These are phyloP conservation scores for Glaucidium brasilianum DNA, from an alignment of 2,113 vertebrate genomes.

Conservation along the genomic window DNA sequence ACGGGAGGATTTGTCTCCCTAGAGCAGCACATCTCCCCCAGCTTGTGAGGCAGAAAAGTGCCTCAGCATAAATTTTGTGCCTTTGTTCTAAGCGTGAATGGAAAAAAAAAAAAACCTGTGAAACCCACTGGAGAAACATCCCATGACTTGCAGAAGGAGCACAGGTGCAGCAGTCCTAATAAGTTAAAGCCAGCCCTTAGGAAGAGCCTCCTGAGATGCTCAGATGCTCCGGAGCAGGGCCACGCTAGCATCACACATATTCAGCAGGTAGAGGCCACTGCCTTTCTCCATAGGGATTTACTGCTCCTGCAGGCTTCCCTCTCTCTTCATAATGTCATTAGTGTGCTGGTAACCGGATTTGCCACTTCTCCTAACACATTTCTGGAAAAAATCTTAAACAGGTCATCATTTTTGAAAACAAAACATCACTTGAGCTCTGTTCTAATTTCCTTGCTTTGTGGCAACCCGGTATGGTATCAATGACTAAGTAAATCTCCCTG, in stretches of 20 bases:
- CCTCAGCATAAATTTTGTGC: background rate
- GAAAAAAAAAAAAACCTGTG: background rate
- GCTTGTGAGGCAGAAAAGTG: background rate
- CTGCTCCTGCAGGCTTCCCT: background rate
- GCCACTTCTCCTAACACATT: background rate
- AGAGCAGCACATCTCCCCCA: background rate
- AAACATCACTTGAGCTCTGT: background rate
- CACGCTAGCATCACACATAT: accelerated
- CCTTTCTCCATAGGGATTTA: background rate
- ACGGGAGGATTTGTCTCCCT: background rate
- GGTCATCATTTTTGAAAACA: background rate
- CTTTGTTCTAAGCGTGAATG: background rate
- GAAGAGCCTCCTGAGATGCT: background rate
- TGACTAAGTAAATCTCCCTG: background rate
- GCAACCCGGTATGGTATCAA: background rate
- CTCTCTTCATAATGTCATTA: background rate
- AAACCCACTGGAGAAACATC: background rate
- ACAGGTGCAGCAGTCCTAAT: background rate
- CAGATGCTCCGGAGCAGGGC: background rate
- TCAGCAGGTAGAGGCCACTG: background rate
- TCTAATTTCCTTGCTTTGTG: background rate
- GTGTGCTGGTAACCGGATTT: background rate
- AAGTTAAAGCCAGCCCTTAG: background rate
- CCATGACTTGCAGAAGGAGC: background rate
- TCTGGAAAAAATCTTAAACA: background rate